Evolutionary conservation across 2,888 invertebrate genomes (phyloP).

Genomic region (Leptinotarsa peninsularis): DNA sequence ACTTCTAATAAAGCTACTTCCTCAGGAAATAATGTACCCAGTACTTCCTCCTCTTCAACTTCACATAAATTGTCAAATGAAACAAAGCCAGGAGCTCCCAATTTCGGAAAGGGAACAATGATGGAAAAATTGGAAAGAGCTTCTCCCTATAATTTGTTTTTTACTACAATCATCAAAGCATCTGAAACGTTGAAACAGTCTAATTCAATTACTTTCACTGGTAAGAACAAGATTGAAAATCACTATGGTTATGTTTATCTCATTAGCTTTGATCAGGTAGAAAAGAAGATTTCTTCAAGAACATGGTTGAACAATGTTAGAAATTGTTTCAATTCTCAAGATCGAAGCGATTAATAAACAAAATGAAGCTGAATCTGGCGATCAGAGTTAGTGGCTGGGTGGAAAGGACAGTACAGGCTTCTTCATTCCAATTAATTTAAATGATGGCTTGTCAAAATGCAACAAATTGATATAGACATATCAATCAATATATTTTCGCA

Average conservation of each 20-base stretch:
- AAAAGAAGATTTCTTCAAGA: not conserved
- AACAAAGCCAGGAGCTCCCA: not conserved
- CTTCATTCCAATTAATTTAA: no score
- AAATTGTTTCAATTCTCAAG: no score
- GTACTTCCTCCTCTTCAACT: conserved; percentile 13
- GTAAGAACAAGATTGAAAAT: conserved; percentile 58
- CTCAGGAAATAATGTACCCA: not conserved
- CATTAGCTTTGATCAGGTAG: not conserved
- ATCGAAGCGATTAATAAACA: no score
- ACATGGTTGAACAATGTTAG: no score
- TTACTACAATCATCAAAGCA: conserved; percentile 77
- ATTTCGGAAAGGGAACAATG: conserved; percentile 68
- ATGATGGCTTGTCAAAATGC: no score
- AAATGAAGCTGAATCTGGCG: no score
- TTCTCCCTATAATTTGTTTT: conserved; percentile 81
- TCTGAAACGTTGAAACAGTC: conserved; percentile 74
- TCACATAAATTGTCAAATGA: not conserved
- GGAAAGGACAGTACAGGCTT: no score
- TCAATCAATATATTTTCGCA: no score
- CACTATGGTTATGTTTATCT: not conserved
- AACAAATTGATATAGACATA: no score
- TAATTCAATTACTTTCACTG: conserved; percentile 77
- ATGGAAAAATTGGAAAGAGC: conserved; percentile 74
- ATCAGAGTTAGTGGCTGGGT: no score
- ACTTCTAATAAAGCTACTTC: not conserved